Conservation (phyloP, 2,888 invertebrate species). For the Catocala nupta region DNA sequence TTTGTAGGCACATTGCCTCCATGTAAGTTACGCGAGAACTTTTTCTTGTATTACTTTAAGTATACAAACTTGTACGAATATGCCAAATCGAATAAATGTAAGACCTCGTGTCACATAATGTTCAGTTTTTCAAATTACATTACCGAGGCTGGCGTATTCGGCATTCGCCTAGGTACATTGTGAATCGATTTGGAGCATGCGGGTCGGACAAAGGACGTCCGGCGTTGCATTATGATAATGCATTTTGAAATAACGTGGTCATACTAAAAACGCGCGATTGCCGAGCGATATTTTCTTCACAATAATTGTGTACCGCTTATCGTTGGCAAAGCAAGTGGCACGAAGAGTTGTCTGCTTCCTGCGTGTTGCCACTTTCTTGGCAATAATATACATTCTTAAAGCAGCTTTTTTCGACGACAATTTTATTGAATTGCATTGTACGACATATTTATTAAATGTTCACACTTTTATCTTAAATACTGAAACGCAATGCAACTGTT, state of each 20-base stretch:
- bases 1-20: slow-evolving; percentile 8
- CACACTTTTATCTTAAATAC: no score
- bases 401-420: no score
- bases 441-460: no score
- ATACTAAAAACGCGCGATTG: slow-evolving; percentile 39
- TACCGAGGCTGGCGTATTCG: slow-evolving; percentile 37
- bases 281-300: slow-evolving; percentile 19
- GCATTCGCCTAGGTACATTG: slow-evolving; percentile 41
- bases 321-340: slow-evolving; percentile 27
- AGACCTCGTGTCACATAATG: slow-evolving; percentile 41
- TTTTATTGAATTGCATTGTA: no score
- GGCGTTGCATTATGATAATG: slow-evolving; percentile 64
- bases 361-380: slow-evolving; percentile 2
- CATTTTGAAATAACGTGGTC: slow-evolving; percentile 50
- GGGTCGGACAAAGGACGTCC: slow-evolving; percentile 59
- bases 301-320: slow-evolving; percentile 29
- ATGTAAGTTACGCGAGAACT: slow-evolving; percentile 27
- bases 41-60: slow-evolving; percentile 40
- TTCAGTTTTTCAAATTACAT: slow-evolving; percentile 54
- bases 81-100: slow-evolving; percentile 34
- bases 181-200: slow-evolving; percentile 61
- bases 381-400: not conserved
- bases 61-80: slow-evolving; percentile 37
- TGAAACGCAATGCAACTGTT: no score
- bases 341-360: slow-evolving; percentile 5